Conservation (phyloP, 2,888 invertebrate species). For the Zaprionus obscuricornis region DNA sequence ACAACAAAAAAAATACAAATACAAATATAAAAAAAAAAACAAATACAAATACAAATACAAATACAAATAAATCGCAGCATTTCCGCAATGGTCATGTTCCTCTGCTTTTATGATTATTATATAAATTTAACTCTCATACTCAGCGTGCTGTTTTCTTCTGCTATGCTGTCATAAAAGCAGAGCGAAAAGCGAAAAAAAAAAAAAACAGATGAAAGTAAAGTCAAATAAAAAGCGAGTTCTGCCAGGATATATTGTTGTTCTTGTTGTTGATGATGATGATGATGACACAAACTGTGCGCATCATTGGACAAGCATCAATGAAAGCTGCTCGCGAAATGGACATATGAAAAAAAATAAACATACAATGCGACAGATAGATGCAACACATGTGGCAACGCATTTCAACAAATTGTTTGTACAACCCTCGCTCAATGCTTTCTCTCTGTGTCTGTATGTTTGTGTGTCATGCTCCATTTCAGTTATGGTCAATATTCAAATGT, state of each 20-base stretch:
- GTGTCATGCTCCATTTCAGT: neutral
- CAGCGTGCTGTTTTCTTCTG: neutral
- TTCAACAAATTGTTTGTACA: neutral
- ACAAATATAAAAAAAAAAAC: slow-evolving; percentile 6
- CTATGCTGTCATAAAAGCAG: slow-evolving; percentile 54
- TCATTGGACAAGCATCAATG: slow-evolving; percentile 34
- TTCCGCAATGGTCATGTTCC: slow-evolving; percentile 69
- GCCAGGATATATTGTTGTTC: slow-evolving; percentile 35
- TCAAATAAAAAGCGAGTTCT: slow-evolving; percentile 59
- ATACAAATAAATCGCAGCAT: slow-evolving; percentile 71
- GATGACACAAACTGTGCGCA: slow-evolving; percentile 51
- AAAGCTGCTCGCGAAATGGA: slow-evolving; percentile 21
- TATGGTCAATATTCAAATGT: slow-evolving; percentile 63
- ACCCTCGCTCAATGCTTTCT: neutral
- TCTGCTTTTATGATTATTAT: slow-evolving; percentile 72
- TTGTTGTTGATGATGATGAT: no score
- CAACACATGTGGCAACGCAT: slow-evolving; percentile 31
- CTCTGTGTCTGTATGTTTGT: no score
- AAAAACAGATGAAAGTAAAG: no score
- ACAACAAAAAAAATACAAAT: no score
- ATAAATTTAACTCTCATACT: slow-evolving; percentile 56
- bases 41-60: slow-evolving; percentile 31
- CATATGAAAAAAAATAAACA: no score
- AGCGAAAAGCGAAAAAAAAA: no score
- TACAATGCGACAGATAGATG: no score